Conservation (phyloP, 2,113 vertebrate genomes). For the Cettia cetti region DNA sequence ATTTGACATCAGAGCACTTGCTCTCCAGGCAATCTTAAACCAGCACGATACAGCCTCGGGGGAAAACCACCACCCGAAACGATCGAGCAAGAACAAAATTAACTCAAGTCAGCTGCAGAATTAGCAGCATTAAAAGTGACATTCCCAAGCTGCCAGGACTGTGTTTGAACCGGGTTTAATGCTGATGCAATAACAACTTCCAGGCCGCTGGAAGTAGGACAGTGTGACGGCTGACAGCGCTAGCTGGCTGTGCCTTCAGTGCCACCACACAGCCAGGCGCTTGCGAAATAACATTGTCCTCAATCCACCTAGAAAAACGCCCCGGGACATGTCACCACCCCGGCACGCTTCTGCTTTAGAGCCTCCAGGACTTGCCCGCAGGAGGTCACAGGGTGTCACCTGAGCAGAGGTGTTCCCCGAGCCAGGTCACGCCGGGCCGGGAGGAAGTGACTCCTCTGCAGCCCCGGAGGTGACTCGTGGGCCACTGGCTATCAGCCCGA, state of each 20-base stretch:
- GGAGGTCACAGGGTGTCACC: background rate
- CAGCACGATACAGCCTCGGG: background rate
- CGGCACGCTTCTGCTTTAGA: background rate
- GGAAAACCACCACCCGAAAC: background rate
- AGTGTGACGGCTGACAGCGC: background rate
- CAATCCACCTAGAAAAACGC: background rate
- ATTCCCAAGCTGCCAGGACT: background rate
- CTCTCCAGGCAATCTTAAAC: background rate
- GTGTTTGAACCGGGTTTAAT: background rate
- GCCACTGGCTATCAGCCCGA: background rate
- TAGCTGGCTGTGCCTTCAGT: background rate
- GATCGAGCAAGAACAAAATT: background rate
- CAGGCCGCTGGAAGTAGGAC: constrained; percentile 60
- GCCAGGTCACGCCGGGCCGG: background rate
- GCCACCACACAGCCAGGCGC: background rate
- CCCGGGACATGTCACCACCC: background rate
- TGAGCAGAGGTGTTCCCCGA: background rate
- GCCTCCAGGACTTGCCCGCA: background rate
- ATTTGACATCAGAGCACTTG: background rate
- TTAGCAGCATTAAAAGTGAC: constrained; percentile 5
- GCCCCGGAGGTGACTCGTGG: background rate
- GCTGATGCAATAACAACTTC: constrained; percentile 64
- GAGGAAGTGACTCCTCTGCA: background rate
- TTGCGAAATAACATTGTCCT: background rate
- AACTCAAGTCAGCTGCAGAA: constrained; percentile 11